Conservation (phyloP, 2,888 invertebrate species). For the Dolichopus griseipennis region DNA sequence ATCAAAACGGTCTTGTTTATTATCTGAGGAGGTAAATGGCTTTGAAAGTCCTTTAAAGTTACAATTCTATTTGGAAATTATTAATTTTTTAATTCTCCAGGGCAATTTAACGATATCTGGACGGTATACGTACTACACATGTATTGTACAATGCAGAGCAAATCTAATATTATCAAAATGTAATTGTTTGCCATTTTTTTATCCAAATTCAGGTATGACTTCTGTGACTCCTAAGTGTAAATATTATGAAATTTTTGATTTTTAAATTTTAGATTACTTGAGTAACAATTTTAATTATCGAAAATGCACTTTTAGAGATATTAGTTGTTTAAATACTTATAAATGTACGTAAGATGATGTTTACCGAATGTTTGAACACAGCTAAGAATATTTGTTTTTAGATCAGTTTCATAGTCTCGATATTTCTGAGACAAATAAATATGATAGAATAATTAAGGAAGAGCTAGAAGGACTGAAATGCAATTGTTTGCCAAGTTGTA, state of each 20-base stretch:
- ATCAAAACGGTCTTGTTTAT: slow-evolving; percentile 33
- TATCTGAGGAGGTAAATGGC: slow-evolving; percentile 33
- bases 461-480: slow-evolving; percentile 20
- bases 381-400: too few species aligned
- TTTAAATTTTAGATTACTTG: slow-evolving; percentile 10
- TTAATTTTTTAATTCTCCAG: slow-evolving; percentile 16
- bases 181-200: slow-evolving; percentile 41
- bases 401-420: too few species aligned
- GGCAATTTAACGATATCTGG: slow-evolving; percentile 25
- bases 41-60: too few species aligned
- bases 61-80: not conserved
- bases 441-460: too few species aligned
- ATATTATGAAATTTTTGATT: not conserved
- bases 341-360: slow-evolving; percentile 18
- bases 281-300: slow-evolving; percentile 10
- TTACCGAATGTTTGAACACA: too few species aligned
- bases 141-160: slow-evolving; percentile 39
- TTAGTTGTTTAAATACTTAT: slow-evolving; percentile 24
- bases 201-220: slow-evolving; percentile 31
- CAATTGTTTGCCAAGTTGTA: slow-evolving; percentile 26
- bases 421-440: too few species aligned
- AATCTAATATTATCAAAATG: slow-evolving; percentile 30
- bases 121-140: slow-evolving; percentile 37
- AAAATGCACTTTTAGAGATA: slow-evolving; percentile 23
- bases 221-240: too few species aligned